phyloP scores from a whole-genome alignment of 1,140 invertebrate species.

The Drosophila mojavensis region DNA sequence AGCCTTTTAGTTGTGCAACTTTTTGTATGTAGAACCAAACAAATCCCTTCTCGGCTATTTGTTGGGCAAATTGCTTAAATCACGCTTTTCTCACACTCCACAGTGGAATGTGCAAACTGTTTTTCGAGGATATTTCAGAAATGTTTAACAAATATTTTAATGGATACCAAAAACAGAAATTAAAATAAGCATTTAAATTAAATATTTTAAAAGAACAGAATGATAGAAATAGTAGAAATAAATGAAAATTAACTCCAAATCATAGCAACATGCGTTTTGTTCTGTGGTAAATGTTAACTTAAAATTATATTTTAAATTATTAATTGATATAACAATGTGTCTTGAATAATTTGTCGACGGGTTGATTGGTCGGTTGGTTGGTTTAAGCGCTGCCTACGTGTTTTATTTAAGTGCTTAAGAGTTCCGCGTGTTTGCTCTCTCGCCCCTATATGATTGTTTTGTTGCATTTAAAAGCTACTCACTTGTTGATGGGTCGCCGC shows the following conservation, averaged over 20 bases:
- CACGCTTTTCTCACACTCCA: conserved; percentile 29
- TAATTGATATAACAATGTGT: conserved; percentile 16
- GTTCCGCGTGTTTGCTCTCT: conserved; percentile 5
- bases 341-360: conserved; percentile 3
- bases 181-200: conserved; percentile 23
- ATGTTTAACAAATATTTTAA: conserved; percentile 58
- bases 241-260: conserved; percentile 32
- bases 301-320: conserved; percentile 45
- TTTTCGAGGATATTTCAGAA: conserved; percentile 5
- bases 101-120: conserved; percentile 53
- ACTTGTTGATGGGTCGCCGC: conserved; percentile 81
- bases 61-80: conserved; percentile 39
- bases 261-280: conserved; percentile 61
- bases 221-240: background rate
- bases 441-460: conserved; percentile 18
- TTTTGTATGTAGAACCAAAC: background rate
- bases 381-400: conserved; percentile 9
- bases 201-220: background rate
- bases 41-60: conserved; percentile 35
- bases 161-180: conserved; percentile 54
- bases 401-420: conserved; percentile 6
- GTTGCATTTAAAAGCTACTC: conserved; percentile 82
- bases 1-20: conserved; percentile 52
- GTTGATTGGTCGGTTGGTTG: conserved; percentile 3
- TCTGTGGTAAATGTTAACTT: conserved; percentile 53